A percentile compares a stretch with the other conserved stretches of the same genome.
Evolutionary conservation across 1,140 invertebrate species (phyloP).

Genomic region (Pseudomyrmex sp.): DNA sequence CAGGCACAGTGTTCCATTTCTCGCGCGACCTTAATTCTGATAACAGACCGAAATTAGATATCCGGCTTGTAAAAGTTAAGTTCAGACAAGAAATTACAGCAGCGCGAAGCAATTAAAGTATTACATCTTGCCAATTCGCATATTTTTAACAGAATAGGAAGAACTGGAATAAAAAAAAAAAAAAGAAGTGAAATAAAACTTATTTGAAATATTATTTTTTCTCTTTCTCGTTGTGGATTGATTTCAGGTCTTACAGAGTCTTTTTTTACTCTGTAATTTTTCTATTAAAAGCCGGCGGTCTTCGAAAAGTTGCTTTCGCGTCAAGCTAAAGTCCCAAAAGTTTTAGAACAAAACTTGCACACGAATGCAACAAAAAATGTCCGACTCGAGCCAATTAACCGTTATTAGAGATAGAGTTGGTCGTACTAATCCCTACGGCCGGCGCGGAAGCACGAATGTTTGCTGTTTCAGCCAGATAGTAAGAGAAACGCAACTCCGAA

Average conservation of each 20-base stretch:
- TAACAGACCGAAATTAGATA: background rate
- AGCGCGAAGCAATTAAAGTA: too few species aligned
- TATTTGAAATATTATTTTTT: conserved; percentile 5
- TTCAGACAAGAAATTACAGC: too few species aligned
- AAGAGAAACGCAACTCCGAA: conserved; percentile 52
- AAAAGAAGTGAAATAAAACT: background rate
- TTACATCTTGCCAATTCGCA: too few species aligned
- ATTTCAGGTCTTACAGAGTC: too few species aligned
- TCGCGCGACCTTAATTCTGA: background rate
- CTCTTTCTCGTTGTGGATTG: background rate
- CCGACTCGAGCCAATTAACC: conserved; percentile 25
- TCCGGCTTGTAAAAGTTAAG: too few species aligned
- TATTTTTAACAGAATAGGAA: background rate
- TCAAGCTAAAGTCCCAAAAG: background rate
- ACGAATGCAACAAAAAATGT: conserved; percentile 41
- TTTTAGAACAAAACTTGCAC: background rate
- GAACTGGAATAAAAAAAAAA: background rate
- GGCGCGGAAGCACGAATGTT: conserved; percentile 47
- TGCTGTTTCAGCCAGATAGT: conserved; percentile 41
- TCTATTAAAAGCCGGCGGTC: background rate
- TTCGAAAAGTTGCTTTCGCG: background rate
- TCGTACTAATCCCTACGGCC: conserved; percentile 38
- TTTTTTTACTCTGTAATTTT: too few species aligned
- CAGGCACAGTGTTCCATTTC: background rate
- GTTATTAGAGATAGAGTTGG: conserved; percentile 47